phyloP scores from a whole-genome alignment of 2,113 vertebrate species.

The Nicator chloris region DNA sequence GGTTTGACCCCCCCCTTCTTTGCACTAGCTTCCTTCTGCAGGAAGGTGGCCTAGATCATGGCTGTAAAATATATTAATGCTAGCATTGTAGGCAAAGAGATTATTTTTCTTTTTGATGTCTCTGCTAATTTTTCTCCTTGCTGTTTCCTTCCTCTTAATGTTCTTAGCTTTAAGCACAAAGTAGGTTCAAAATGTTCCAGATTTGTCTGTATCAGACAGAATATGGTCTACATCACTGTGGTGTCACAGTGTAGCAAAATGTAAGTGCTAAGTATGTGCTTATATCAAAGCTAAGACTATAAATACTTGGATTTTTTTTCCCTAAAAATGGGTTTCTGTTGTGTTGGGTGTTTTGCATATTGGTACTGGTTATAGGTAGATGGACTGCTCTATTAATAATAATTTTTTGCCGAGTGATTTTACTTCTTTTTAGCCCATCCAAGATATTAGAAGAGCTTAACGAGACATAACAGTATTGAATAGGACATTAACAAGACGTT shows the following conservation, averaged over 20 bases:
- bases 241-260: neutral
- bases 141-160: neutral
- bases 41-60: conserved; percentile 5
- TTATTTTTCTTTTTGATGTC: neutral
- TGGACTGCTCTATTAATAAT: neutral
- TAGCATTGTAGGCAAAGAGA: neutral
- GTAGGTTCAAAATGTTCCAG: neutral
- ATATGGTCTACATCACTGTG: neutral
- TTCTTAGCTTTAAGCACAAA: neutral
- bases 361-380: neutral
- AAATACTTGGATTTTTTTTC: neutral
- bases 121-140: neutral
- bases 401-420: neutral
- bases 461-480: neutral
- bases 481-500: neutral
- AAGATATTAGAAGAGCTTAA: neutral
- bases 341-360: neutral
- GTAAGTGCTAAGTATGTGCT: neutral
- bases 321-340: neutral
- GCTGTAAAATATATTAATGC: neutral
- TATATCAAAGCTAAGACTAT: neutral
- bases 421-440: neutral
- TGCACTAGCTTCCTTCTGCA: conserved; percentile 12
- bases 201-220: neutral
- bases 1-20: conserved; percentile 14